Evolutionary conservation across 2,888 invertebrate genomes (phyloP), one percentile per base, ranked within the genome.

Genomic region (Macroteleia sp.): DNA sequence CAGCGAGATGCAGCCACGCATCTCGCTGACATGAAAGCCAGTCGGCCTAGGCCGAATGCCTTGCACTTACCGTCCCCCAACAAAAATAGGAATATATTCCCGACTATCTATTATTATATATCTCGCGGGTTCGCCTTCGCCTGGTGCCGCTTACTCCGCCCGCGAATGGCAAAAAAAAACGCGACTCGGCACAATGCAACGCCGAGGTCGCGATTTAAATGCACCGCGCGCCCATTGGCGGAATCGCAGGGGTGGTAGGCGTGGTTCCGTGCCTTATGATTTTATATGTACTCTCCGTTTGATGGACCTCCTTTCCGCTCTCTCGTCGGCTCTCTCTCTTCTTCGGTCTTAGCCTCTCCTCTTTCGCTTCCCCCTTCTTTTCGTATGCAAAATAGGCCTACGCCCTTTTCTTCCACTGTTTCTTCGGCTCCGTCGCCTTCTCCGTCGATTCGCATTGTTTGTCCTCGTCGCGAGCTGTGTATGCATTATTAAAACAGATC

Each of bases 191-290:
- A 89, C 88, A 88, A 89, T 90, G 89, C 90, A 90, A 71, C 86
- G 85, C 81, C 79, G 84, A 87, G 88, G 87, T 88, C 87, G 88
- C 87, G 85, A 89, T 89, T 90, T 83, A 86, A 88, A 90, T 91
- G 90, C 90, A 91, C 83, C 84, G 79, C 75, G 64, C 82, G 69
- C 80, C 81, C 85, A 91, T 91, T 91, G 89, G 91, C 64, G 84
- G 85, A 80, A 59, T 73, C 44, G 41, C 54, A 77, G 86, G 91
- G 91, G 87, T 89, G 87, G 85, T 90, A 80, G 91, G 91, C 91
- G 91, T 90, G 90, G 90, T 82, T 61, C 76, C 67, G 84, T 86
- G 85, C 89, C 87, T 90, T 90, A 90, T 90, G 89, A 91, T 90
- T 91, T 90, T 88, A 88, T 88, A 87, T 88, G 86, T 85, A 86